Evolutionary conservation across 2,888 invertebrate genomes (phyloP).

Genomic region (Megastigmus dorsalis): DNA sequence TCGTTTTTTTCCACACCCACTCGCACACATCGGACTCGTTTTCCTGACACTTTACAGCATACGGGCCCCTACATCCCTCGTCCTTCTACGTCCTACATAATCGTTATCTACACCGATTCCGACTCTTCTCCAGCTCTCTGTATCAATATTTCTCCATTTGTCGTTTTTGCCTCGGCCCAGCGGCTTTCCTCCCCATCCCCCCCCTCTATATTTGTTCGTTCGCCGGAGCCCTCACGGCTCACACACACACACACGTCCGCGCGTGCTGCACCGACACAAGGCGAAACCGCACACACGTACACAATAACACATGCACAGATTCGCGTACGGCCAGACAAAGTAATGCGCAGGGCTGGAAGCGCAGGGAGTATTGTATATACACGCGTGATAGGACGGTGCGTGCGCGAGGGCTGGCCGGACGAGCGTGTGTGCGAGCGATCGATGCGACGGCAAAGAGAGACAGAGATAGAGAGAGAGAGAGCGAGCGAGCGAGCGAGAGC

Average conservation of each 20-base stretch:
- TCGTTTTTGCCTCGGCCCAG: conserved; percentile 6
- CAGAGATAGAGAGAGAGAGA: not conserved
- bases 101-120: conserved; percentile 14
- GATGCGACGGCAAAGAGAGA: conserved; percentile 47
- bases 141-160: conserved; percentile 30
- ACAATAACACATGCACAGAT: too few species aligned
- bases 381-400: conserved; percentile 14
- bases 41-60: not conserved
- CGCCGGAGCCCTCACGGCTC: too few species aligned
- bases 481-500: conserved; percentile 58
- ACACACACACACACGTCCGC: too few species aligned
- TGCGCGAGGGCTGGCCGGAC: too few species aligned
- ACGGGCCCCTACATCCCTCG: not conserved
- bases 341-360: too few species aligned
- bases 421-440: too few species aligned
- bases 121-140: not conserved
- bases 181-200: not conserved
- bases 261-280: too few species aligned
- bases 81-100: not conserved
- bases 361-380: not conserved
- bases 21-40: conserved; percentile 18
- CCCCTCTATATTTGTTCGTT: too few species aligned
- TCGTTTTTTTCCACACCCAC: conserved; percentile 27
- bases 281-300: too few species aligned
- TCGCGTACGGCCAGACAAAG: too few species aligned